Evolutionary conservation across 2,797 vertebrate species (phyloP), one percentile per base, ranked within the genome.

Genomic region (Tauraco hartlaubi): DNA sequence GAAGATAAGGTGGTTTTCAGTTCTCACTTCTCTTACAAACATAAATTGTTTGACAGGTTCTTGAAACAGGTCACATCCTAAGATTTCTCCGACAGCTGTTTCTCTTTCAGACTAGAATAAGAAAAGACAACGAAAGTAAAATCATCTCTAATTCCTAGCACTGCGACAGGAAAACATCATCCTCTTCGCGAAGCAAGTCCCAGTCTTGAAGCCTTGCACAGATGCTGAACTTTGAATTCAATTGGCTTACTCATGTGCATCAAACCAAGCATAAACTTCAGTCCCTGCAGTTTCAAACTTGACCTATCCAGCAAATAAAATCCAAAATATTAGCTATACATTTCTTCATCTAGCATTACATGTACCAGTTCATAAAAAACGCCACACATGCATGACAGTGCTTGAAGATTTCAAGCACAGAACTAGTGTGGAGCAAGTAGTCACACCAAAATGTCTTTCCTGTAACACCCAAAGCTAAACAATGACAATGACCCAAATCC

Each of bases 161-260:
- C 41, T 68, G 54, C 1, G 9, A 72, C 4, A 71, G 63, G 44
- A 84, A 96, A 90, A 81, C 41, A 81, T 33, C 68, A 62, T 68
- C 73, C 23, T 63, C 58, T 76, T 82, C 39, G 84, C 33, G 92
- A 76, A 84, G 54, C 44, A 74, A 63, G 59, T 93, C 71, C 77
- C 44, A 68, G 52, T 48, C 88, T 48, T 62, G 58, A 86, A 95
- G 56, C 17, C 49, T 87, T 66, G 74, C 94, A 95, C 92, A 93
- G 91, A 94, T 95, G 90, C 85, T 95, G 92, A 96, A 95, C 91
- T 95, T 96, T 91, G 72, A 92, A 96, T 96, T 83, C 86, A 90
- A 51, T 55, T 77, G 91, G 64, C 49, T 95, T 91, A 82, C 12
- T 87, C 49, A 11, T 74, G 56, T 92, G 75, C 88, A 96, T 83